Base-by-base conservation (phyloP, 2,888 invertebrate genomes). In the Andricus quercusramuli region DNA sequence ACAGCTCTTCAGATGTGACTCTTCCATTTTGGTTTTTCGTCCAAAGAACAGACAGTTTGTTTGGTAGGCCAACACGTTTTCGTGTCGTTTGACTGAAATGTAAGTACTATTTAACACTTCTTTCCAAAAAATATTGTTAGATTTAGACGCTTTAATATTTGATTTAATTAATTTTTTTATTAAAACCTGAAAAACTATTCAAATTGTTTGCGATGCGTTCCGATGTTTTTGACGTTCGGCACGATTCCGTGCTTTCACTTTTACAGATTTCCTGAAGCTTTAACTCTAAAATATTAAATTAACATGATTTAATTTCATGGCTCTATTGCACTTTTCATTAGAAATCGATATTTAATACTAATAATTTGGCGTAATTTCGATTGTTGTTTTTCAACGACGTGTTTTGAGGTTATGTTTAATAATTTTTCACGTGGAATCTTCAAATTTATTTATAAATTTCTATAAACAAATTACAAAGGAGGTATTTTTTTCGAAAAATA, bases 11-110 rank as follows among this genome's bases (percentile, higher is more conserved):
- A 17, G 17, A 15, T 15, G 6, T 47, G 11, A n/a, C n/a, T 74
- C 74, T 51, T 56, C 74, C 74, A 74, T 74, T 74, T 74, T 74
- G 74, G 56, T 74, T 56, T 74, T 56, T 56, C 32, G 8, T 74
- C 32, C 6, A 32, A 68, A 56, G 56, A 74, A 74, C 32, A 59
- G 56, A 56, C 32, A 37, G 74, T 51, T 51, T 37, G 13, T 32
- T 56, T 13, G 74, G 74, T 74, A n/a, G 37, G 51, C 56, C 56
- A 74, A 74, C 74, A 74, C 74, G 74, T 74, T n/a, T 56, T 74
- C 74, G 74, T 74, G 74, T 74, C 74, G 74, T 74, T 74, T 32
- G 74, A 74, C 74, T 74, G 56, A 74, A 74, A 74, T 51, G 74
- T 74, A 59, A 74, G 56, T 74, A 8, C n/a, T 56, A 15, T 56